phyloP scores from a whole-genome alignment of 2,888 invertebrate genomes.

The Liopterus haemorrhoidalis region DNA sequence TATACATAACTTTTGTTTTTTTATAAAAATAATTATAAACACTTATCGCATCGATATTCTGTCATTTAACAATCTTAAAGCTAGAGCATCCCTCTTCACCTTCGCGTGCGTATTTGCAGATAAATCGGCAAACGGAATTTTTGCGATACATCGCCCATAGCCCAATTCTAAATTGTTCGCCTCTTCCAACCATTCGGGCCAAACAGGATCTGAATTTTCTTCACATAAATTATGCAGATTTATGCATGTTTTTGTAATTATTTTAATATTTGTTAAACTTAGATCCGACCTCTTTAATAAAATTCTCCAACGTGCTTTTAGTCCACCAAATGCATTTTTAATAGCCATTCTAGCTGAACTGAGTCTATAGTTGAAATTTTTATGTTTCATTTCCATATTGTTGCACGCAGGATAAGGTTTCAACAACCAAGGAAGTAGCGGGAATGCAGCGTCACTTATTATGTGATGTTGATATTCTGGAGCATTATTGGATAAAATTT shows the following conservation, averaged over 20 bases:
- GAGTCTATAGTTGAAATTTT: slow-evolving; percentile 21
- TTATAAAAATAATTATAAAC: no score
- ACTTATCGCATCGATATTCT: no score
- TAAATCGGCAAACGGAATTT: slow-evolving; percentile 4
- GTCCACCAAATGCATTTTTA: slow-evolving; percentile 18
- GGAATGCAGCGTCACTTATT: slow-evolving; percentile 11
- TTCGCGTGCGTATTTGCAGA: background rate
- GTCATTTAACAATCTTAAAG: slow-evolving; percentile 3
- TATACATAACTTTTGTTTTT: no score
- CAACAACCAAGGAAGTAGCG: slow-evolving; percentile 11
- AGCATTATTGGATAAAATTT: background rate
- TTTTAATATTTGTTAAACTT: slow-evolving; percentile 12
- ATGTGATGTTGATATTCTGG: slow-evolving; percentile 1
- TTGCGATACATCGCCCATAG: background rate
- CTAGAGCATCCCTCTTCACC: slow-evolving; percentile 6
- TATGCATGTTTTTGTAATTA: slow-evolving; percentile 15
- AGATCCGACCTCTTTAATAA: slow-evolving; percentile 16
- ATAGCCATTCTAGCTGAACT: slow-evolving; percentile 19
- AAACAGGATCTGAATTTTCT: slow-evolving; percentile 5
- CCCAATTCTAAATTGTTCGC: slow-evolving; percentile 1
- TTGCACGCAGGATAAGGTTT: slow-evolving; percentile 10
- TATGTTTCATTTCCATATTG: background rate
- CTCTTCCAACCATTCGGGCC: slow-evolving; percentile 12
- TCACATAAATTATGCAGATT: slow-evolving; percentile 21
- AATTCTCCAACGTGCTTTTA: slow-evolving; percentile 20